These are phyloP conservation scores for Schizopygopsis pylzovi DNA, from an alignment of 2,797 vertebrate species.

Conservation along the genomic window DNA sequence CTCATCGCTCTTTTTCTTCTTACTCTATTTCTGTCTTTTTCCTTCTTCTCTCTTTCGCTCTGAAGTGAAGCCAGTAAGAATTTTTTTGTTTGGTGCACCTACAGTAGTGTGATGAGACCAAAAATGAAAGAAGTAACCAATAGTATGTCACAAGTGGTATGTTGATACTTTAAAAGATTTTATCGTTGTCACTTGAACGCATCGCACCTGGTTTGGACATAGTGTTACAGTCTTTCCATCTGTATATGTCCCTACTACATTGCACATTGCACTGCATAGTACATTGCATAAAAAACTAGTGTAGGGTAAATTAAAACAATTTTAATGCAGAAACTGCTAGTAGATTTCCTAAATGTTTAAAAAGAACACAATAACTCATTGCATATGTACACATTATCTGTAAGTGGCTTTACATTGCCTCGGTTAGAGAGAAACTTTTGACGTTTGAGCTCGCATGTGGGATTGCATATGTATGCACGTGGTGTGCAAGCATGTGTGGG, in stretches of 20 bases:
- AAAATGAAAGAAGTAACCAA: not conserved
- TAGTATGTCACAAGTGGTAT: not conserved
- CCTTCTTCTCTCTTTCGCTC: not conserved
- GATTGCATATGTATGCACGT: slow-evolving; percentile 52
- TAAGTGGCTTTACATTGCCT: not conserved
- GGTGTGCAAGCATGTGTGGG: slow-evolving; percentile 60
- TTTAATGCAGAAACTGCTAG: not conserved
- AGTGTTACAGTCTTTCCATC: not conserved
- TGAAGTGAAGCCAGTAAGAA: not conserved
- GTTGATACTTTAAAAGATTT: not conserved
- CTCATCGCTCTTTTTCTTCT: slow-evolving; percentile 3
- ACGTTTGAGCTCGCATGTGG: not conserved
- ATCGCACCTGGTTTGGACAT: not conserved
- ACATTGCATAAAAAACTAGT: not conserved
- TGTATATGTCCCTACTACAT: not conserved
- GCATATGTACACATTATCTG: not conserved
- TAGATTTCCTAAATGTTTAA: not conserved
- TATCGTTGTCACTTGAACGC: not conserved
- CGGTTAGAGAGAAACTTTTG: slow-evolving; percentile 1
- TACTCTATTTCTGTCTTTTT: not conserved
- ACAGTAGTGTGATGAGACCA: not conserved
- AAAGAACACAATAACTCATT: not conserved
- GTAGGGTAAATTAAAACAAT: not conserved
- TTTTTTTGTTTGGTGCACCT: not conserved
- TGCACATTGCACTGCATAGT: not conserved